A percentile compares a stretch with the other conserved stretches of the same genome.
phyloP scores from a whole-genome alignment of 2,888 invertebrate genomes.

The Atherix ibis region DNA sequence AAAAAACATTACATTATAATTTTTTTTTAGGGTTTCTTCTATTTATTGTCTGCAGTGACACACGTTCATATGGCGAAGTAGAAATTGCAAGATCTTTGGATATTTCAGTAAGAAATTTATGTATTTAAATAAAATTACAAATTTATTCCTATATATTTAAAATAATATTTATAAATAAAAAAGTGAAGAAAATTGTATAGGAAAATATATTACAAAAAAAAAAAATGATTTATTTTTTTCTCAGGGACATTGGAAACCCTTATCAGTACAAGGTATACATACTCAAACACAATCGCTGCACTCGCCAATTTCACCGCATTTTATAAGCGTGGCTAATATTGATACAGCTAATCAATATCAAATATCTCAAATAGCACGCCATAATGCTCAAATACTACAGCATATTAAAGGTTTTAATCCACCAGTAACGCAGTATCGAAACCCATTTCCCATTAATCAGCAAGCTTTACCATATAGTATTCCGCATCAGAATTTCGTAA shows the following conservation, averaged over 20 bases:
- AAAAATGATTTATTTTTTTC: background rate
- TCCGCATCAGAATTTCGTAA: background rate
- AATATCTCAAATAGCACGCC: slow-evolving; percentile 12
- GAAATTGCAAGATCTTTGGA: no score
- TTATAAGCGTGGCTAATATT: slow-evolving; percentile 10
- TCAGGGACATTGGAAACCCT: slow-evolving; percentile 10
- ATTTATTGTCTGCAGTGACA: no score
- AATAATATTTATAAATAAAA: no score
- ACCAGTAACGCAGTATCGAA: slow-evolving; percentile 10
- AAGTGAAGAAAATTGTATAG: no score
- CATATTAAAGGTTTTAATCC: slow-evolving; percentile 11
- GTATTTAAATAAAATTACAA: no score
- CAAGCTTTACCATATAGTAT: background rate
- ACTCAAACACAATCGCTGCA: slow-evolving; percentile 1
- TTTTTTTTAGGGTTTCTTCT: no score
- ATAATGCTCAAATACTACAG: slow-evolving; percentile 11
- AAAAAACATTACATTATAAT: no score
- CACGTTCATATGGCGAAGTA: no score
- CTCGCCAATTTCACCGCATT: slow-evolving; percentile 6
- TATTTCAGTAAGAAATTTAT: no score
- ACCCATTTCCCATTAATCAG: slow-evolving; percentile 8
- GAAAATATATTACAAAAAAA: background rate
- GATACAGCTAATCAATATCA: slow-evolving; percentile 9
- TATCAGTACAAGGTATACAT: no score
- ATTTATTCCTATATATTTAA: no score